Percentiles rank a stretch among this genome's conserved stretches.
Conservation (phyloP, 2,888 invertebrate genomes). For the Frankliniella fusca region DNA sequence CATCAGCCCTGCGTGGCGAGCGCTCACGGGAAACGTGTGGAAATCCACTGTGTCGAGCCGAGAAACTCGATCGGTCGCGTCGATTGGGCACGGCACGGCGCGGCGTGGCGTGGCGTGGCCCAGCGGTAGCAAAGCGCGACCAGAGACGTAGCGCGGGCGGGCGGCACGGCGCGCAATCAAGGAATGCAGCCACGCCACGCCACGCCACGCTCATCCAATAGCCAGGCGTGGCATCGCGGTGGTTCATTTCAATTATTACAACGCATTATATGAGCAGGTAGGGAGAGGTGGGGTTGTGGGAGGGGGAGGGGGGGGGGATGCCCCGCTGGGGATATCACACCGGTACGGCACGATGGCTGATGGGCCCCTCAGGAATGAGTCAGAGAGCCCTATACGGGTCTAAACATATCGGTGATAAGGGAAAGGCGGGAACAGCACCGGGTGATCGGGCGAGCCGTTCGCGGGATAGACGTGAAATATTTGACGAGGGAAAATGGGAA, state of each 20-base stretch:
- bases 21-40: slow-evolving; percentile 4
- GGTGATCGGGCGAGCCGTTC: no score
- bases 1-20: neutral
- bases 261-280: neutral
- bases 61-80: slow-evolving; percentile 25
- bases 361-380: no score
- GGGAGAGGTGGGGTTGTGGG: neutral
- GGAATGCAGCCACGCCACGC: neutral
- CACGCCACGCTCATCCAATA: neutral
- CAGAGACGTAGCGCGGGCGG: neutral
- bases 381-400: no score
- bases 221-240: neutral
- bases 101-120: neutral
- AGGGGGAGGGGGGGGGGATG: no score
- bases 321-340: no score
- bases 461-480: no score
- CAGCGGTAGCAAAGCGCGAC: neutral
- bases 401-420: no score
- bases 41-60: slow-evolving; percentile 14
- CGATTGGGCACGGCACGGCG: neutral
- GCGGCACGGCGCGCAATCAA: neutral
- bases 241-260: slow-evolving; percentile 16
- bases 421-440: no score
- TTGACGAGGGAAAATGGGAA: no score
- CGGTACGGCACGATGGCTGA: no score